These are phyloP conservation scores for Phoeniculus purpureus DNA, from an alignment of 2,797 vertebrate genomes.

Conservation along the genomic window DNA sequence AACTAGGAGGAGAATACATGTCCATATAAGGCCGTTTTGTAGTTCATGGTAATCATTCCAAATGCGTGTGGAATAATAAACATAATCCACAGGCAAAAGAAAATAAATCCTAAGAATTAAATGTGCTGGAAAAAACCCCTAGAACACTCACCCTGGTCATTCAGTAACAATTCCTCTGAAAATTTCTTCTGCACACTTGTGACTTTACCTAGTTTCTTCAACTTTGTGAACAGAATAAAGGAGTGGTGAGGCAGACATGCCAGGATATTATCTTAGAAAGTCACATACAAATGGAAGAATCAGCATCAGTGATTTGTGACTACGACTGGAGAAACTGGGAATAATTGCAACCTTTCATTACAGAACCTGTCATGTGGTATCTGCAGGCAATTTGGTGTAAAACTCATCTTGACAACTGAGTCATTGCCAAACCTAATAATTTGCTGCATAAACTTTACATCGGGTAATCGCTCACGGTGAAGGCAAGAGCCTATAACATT, in stretches of 20 bases:
- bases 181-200: background rate
- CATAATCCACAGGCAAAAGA: background rate
- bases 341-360: constrained; percentile 65
- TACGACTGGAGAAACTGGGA: constrained; percentile 60
- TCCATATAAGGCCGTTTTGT: background rate
- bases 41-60: background rate
- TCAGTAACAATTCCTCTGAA: background rate
- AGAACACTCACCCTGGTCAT: background rate
- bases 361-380: constrained; percentile 60
- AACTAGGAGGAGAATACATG: background rate
- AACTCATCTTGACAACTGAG: constrained; percentile 47
- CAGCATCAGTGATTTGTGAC: constrained; percentile 41
- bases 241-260: background rate
- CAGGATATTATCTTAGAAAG: constrained; percentile 36
- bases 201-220: constrained; percentile 23
- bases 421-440: constrained; percentile 54
- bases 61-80: background rate
- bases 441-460: constrained; percentile 46
- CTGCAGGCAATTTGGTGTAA: constrained; percentile 65
- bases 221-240: constrained; percentile 21
- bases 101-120: background rate
- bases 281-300: constrained; percentile 11
- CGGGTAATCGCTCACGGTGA: constrained; percentile 44
- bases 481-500: constrained; percentile 11
- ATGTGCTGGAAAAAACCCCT: accelerated